phyloP scores from a whole-genome alignment of 1,140 invertebrate genomes.

The Pararge aegeria region DNA sequence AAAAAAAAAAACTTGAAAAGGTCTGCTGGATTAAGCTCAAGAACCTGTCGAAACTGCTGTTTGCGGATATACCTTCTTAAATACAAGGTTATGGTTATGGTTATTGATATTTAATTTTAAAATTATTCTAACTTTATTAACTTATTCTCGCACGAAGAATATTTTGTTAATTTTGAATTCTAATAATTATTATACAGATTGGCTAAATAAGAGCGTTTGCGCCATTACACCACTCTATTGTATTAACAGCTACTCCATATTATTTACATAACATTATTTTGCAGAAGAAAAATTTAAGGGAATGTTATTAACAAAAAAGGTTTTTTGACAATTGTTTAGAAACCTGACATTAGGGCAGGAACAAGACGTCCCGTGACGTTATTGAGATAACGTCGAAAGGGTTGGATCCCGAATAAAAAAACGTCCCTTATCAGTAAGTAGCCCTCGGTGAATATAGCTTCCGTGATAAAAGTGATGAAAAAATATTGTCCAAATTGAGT shows the following conservation, averaged over 20 bases:
- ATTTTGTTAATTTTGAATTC: too few species aligned
- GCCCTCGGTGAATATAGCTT: slow-evolving; percentile 26
- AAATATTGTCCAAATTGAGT: slow-evolving; percentile 1
- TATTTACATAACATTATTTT: not conserved
- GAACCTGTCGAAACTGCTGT: too few species aligned
- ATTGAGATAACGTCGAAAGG: slow-evolving; percentile 61
- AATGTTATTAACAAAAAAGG: not conserved
- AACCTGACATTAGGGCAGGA: slow-evolving; percentile 33
- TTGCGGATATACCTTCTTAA: too few species aligned
- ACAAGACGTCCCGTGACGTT: slow-evolving; percentile 58
- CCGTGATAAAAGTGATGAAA: slow-evolving; percentile 14
- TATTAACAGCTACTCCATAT: not conserved
- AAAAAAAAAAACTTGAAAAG: too few species aligned
- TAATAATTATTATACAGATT: too few species aligned
- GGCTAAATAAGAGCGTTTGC: too few species aligned
- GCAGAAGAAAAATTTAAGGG: not conserved
- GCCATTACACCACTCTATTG: too few species aligned
- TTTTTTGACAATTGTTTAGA: slow-evolving; percentile 28
- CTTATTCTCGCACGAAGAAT: too few species aligned
- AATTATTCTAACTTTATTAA: too few species aligned
- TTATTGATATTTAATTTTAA: too few species aligned
- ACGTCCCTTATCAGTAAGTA: slow-evolving; percentile 40
- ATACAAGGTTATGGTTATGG: too few species aligned
- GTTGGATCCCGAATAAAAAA: slow-evolving; percentile 59
- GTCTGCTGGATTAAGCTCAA: too few species aligned